Percentiles rank a stretch among this genome's conserved stretches.
Evolutionary conservation across 2,888 invertebrate species (phyloP).

Genomic region (Luffia ferchaultella): DNA sequence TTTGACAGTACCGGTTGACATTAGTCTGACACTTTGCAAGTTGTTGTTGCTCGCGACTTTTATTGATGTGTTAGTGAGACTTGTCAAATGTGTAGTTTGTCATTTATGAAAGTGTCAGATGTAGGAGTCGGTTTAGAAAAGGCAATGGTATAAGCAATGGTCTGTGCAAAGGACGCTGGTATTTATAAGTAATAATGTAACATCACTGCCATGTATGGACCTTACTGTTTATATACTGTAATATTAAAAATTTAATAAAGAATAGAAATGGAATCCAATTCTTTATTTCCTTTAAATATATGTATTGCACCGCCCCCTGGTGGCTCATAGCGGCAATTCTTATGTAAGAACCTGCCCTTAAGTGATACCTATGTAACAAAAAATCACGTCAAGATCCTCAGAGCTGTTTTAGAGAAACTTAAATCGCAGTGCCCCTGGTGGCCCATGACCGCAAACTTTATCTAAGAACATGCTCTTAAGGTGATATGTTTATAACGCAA

Average conservation of each 20-base stretch:
- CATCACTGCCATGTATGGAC: slow-evolving; percentile 66
- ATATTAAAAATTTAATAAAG: slow-evolving; percentile 49
- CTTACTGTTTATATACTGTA: slow-evolving; percentile 61
- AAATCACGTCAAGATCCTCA: too few relatives aligned
- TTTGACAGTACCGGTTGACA: slow-evolving; percentile 1
- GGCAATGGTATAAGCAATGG: slow-evolving; percentile 20
- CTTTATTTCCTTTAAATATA: background rate
- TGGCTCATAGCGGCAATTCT: too few relatives aligned
- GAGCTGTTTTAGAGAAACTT: too few relatives aligned
- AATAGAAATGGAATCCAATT: background rate
- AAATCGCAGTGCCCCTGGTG: too few relatives aligned
- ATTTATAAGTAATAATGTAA: slow-evolving; percentile 39
- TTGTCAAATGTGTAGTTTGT: background rate
- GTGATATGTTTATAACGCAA: too few relatives aligned
- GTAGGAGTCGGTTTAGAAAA: slow-evolving; percentile 14
- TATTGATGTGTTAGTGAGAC: slow-evolving; percentile 41
- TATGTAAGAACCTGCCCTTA: too few relatives aligned
- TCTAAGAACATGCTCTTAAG: too few relatives aligned
- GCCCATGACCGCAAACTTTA: too few relatives aligned
- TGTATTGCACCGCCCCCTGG: too few relatives aligned
- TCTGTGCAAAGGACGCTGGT: slow-evolving; percentile 40
- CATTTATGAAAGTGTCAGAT: background rate
- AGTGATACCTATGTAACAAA: too few relatives aligned
- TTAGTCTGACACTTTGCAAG: slow-evolving; percentile 18
- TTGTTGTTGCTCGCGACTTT: slow-evolving; percentile 46